phyloP scores from a whole-genome alignment of 2,888 invertebrate genomes.

The Dascillus cervinus region DNA sequence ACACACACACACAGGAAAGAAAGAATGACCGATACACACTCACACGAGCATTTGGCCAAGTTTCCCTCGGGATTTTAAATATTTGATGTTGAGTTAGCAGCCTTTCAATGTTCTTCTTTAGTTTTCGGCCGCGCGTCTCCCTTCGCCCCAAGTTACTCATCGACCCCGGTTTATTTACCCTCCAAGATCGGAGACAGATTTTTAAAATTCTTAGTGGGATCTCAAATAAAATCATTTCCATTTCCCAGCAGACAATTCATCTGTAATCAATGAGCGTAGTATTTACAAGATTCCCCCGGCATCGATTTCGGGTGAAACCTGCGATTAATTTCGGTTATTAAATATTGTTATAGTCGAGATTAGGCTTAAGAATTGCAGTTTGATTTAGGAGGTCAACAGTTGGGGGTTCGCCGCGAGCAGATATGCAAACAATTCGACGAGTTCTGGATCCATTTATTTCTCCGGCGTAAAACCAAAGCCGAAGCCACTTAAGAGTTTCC shows the following conservation, averaged over 20 bases:
- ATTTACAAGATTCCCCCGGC: constrained; percentile 19
- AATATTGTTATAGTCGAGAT: not conserved
- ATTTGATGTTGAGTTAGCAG: constrained; percentile 42
- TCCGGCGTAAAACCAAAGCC: constrained; percentile 32
- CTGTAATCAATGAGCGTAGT: constrained; percentile 25
- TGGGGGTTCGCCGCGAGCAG: constrained; percentile 14
- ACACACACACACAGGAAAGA: constrained; percentile 10
- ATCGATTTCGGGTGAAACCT: not conserved
- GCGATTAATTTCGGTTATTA: not conserved
- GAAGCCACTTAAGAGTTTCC: constrained; percentile 36
- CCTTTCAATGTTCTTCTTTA: constrained; percentile 32
- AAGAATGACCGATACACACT: constrained; percentile 23
- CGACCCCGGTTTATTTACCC: constrained; percentile 17
- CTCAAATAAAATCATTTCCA: constrained; percentile 32
- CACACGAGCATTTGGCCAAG: constrained; percentile 34
- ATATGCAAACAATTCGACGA: constrained; percentile 27
- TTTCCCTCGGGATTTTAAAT: constrained; percentile 39
- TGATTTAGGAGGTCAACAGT: constrained; percentile 14
- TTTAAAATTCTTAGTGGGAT: constrained; percentile 34
- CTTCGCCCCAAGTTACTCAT: constrained; percentile 9
- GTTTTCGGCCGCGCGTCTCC: constrained; percentile 21
- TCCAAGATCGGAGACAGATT: constrained; percentile 32
- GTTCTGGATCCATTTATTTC: constrained; percentile 28
- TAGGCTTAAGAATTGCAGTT: constrained; percentile 4
- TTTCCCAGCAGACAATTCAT: constrained; percentile 25